These are phyloP conservation scores for Scomberomorus guttatus DNA, from an alignment of 2,797 vertebrate species.

Conservation along the genomic window DNA sequence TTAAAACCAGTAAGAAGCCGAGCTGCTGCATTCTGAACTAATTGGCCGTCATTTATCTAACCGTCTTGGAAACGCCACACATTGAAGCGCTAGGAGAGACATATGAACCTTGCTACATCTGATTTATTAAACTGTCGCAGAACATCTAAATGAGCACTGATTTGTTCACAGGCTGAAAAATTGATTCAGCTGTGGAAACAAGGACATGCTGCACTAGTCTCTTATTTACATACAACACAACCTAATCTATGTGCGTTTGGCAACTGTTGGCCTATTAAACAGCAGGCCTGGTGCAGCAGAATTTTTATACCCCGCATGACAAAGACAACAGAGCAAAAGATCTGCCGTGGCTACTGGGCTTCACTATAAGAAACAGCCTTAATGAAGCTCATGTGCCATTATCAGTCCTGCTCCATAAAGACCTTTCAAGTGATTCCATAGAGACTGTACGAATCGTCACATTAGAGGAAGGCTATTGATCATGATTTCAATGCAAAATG, in stretches of 20 bases:
- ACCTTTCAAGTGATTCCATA: not conserved
- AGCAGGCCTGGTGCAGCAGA: constrained; percentile 1
- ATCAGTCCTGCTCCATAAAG: constrained; percentile 9
- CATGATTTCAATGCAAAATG: not conserved
- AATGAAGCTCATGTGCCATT: not conserved
- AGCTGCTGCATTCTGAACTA: no score
- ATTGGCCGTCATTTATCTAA: constrained; percentile 63
- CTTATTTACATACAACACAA: constrained; percentile 60
- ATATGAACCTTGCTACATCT: constrained; percentile 58
- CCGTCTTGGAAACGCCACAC: constrained; percentile 38
- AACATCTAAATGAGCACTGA: constrained; percentile 71
- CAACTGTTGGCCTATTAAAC: constrained; percentile 37
- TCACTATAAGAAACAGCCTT: not conserved
- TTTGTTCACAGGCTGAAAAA: constrained; percentile 73
- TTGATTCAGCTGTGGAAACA: constrained; percentile 68
- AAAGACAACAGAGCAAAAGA: constrained; percentile 1
- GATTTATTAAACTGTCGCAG: constrained; percentile 71
- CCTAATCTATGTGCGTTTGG: constrained; percentile 45
- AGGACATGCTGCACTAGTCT: constrained; percentile 44
- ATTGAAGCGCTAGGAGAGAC: constrained; percentile 58
- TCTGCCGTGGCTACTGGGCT: not conserved
- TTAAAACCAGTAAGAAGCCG: no score
- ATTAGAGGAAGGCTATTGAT: not conserved
- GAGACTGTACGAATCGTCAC: not conserved
- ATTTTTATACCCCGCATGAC: constrained; percentile 3